These are phyloP conservation scores for Amblyteles armatorius DNA, from an alignment of 2,888 invertebrate species.

Conservation along the genomic window DNA sequence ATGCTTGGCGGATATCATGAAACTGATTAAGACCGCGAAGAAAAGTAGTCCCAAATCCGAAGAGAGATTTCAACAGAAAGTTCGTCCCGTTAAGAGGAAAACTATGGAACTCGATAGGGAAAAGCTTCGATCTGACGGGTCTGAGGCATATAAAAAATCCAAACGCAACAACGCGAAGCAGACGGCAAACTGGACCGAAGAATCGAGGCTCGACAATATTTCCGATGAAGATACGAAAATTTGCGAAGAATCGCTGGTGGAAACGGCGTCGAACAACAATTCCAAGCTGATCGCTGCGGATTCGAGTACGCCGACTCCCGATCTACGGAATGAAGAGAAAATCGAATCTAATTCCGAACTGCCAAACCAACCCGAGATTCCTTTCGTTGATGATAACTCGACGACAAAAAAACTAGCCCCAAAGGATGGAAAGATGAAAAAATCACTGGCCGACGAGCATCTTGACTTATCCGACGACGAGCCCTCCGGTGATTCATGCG, in stretches of 20 bases:
- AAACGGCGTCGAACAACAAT: background rate
- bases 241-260: background rate
- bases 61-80: slow-evolving; percentile 44
- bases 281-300: background rate
- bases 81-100: slow-evolving; percentile 73
- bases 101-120: slow-evolving; percentile 67
- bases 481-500: slow-evolving; percentile 20
- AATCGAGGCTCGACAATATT: slow-evolving; percentile 13
- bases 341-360: background rate
- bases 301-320: background rate
- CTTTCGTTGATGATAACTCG: slow-evolving; percentile 34
- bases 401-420: slow-evolving; percentile 61
- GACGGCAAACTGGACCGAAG: background rate
- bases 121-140: slow-evolving; percentile 38
- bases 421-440: slow-evolving; percentile 73
- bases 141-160: slow-evolving; percentile 61
- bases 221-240: slow-evolving; percentile 5
- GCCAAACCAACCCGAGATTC: background rate
- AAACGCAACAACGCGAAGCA: slow-evolving; percentile 55
- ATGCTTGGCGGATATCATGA: slow-evolving; percentile 78
- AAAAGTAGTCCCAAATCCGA: slow-evolving; percentile 52
- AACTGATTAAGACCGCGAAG: slow-evolving; percentile 75
- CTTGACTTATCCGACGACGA: slow-evolving; percentile 57
- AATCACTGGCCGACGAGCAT: slow-evolving; percentile 68
- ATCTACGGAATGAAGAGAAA: background rate